Evolutionary conservation across 37 sponge, comb jelly and placozoan species (phyloP), one percentile per base, ranked within the genome.

Genomic region (Crambe crambe): DNA sequence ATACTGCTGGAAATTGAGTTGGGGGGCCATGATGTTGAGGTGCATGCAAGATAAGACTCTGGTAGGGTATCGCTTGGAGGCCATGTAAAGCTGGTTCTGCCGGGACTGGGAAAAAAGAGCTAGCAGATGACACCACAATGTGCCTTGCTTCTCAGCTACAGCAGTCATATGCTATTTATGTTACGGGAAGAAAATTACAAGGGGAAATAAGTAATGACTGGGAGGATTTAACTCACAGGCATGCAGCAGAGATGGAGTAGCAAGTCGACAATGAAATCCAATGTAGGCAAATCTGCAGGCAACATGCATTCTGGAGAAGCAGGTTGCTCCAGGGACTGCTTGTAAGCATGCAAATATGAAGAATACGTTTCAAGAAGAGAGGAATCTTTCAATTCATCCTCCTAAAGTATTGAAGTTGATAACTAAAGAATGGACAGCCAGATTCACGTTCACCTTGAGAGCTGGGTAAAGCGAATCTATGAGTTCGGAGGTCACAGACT

Each of bases 11-110:
- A 87, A 69, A 20, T 38, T 17, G 27, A 27, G 22, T 9, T 35
- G 12, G n/a, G 26, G 34, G 30, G 76, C 15, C 87, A 87, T 74
- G 37, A 73, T 68, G 37, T 58, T 58, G 32, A 87, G 81, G 70
- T 80, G 58, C 87, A 87, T 87, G 81, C 81, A 80, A 57, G 78
- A 68, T n/a, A 80, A 66, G 37, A 87, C 38, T 29, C 54, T 58
- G 42, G 76, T 66, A 21, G 80, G 29, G 9, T 62, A 27, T 5
- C 76, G 58, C 67, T 47, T 30, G 17, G 3, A 42, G 2, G 42
- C 76, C 68, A 87, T 26, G 20, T 56, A 22, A 18, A 21, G 41
- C 56, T 67, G 80, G 70, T 87, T 87, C 61, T 75, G 87, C 2
- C 18, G 62, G 58, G 87, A 66, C 41, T 44, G 22, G 22, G 75